Conservation (phyloP, 2,888 invertebrate genomes). For the Drosophila siamana region DNA sequence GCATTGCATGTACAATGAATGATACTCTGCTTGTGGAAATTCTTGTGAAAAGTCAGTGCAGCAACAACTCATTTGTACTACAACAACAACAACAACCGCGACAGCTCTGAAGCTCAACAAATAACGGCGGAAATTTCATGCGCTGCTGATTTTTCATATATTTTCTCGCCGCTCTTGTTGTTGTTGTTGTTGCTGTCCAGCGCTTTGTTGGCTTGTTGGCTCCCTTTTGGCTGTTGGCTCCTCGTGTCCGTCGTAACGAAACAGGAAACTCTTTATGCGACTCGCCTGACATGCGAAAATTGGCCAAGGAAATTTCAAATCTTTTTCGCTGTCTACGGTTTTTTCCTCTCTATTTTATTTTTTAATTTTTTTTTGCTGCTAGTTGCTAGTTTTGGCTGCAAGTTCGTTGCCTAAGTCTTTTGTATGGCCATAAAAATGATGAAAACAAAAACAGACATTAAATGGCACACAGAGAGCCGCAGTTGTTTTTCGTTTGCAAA, state of each 20-base stretch:
- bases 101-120: conserved; percentile 15
- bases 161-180: conserved; percentile 6
- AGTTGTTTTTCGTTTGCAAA: conserved; percentile 20
- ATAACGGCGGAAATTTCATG: conserved; percentile 73
- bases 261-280: conserved; percentile 68
- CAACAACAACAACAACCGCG: conserved; percentile 6
- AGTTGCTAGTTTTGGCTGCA: conserved; percentile 25
- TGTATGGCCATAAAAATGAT: conserved; percentile 32
- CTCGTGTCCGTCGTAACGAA: conserved; percentile 68
- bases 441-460: conserved; percentile 19
- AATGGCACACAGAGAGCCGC: conserved; percentile 23
- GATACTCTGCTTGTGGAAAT: conserved; percentile 51
- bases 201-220: conserved; percentile 42
- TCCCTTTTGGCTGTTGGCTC: conserved; percentile 53
- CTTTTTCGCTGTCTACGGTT: conserved; percentile 27
- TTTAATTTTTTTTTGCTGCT: conserved; percentile 14
- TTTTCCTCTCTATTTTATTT: conserved; percentile 29
- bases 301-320: conserved; percentile 70
- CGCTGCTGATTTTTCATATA: conserved; percentile 56
- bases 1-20: conserved; percentile 58
- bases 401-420: conserved; percentile 72
- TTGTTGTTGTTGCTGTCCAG: conserved; percentile 43
- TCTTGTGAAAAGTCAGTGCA: conserved; percentile 51
- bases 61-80: conserved; percentile 24
- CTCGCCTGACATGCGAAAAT: conserved; percentile 66